Conservation (phyloP, 1,140 invertebrate genomes). For the Phymastichus coffea region DNA sequence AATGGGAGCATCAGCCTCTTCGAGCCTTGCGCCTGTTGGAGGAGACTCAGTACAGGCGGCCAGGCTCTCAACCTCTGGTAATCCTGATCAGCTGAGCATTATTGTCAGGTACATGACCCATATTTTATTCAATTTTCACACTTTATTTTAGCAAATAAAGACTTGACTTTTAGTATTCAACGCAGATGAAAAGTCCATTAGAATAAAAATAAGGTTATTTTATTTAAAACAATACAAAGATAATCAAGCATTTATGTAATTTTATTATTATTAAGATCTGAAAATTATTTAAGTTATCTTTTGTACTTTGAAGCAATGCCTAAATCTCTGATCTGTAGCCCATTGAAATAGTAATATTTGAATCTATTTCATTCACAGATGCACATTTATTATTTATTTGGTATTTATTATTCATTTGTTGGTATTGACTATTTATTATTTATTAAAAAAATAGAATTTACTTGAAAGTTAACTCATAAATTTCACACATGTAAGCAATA, state of each 20-base stretch:
- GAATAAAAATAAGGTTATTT: too few relatives aligned
- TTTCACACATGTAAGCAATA: conserved; percentile 34
- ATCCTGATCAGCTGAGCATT: conserved; percentile 50
- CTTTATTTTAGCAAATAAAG: not conserved
- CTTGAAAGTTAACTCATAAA: conserved; percentile 27
- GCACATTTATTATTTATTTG: too few relatives aligned
- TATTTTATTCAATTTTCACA: conserved; percentile 6
- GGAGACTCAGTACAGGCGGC: conserved; percentile 53
- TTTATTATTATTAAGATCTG: too few relatives aligned
- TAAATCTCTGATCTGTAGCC: too few relatives aligned
- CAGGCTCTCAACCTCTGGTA: conserved; percentile 51
- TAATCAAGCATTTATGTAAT: too few relatives aligned
- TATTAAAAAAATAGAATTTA: not conserved
- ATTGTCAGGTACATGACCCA: conserved; percentile 45
- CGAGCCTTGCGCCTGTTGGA: conserved; percentile 52
- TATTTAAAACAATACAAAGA: too few relatives aligned
- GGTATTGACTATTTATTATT: not conserved
- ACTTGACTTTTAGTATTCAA: too few relatives aligned
- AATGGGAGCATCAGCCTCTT: conserved; percentile 57
- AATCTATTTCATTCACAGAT: too few relatives aligned
- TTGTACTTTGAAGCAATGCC: too few relatives aligned
- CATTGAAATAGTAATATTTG: too few relatives aligned
- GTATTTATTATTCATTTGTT: not conserved
- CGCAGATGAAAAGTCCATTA: too few relatives aligned
- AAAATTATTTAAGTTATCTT: too few relatives aligned